Conservation (phyloP, 2,113 vertebrate species). For the Thomomys bottae region DNA sequence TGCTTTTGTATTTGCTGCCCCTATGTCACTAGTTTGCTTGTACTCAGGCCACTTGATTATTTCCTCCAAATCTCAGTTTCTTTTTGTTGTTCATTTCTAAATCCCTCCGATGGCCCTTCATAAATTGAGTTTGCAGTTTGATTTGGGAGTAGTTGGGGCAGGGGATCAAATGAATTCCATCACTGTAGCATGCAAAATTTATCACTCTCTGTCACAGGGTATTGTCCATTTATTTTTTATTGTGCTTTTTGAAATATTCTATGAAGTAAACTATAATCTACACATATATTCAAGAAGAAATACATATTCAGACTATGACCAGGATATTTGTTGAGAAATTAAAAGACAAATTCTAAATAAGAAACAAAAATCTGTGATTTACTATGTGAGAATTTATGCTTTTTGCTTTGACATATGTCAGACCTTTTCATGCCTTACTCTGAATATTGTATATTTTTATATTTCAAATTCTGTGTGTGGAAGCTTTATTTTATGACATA, state of each 20-base stretch:
- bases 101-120: background rate
- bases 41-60: background rate
- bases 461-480: background rate
- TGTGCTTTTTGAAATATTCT: background rate
- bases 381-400: background rate
- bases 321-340: background rate
- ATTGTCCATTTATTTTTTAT: background rate
- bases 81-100: background rate
- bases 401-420: conserved; percentile 24
- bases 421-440: background rate
- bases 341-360: conserved; percentile 3
- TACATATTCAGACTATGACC: background rate
- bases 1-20: background rate
- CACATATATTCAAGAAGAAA: conserved; percentile 38
- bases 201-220: background rate
- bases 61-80: background rate
- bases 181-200: background rate
- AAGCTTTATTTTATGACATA: background rate
- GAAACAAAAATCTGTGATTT: background rate
- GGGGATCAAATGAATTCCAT: background rate
- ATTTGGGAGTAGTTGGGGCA: background rate
- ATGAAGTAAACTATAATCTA: background rate
- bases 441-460: background rate
- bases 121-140: background rate
- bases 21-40: background rate